A percentile compares a stretch with the other conserved stretches of the same genome.
These are phyloP conservation scores for Teleogryllus oceanicus DNA, from an alignment of 2,888 invertebrate genomes.

Conservation along the genomic window DNA sequence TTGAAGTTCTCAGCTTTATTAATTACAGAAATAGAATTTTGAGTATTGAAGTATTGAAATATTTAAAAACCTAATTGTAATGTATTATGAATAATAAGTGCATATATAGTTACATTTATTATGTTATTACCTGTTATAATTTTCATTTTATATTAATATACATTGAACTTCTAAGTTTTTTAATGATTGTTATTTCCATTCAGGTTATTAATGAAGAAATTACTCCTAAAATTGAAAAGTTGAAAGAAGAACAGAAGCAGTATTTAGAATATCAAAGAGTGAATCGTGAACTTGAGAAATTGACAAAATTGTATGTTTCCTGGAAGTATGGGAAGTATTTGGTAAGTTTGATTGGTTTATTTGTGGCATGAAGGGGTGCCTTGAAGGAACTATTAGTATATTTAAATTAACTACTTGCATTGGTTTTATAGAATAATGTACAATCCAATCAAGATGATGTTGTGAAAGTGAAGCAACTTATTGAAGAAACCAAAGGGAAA, in stretches of 20 bases:
- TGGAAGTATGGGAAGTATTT: slow-evolving; percentile 59
- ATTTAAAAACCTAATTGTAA: too few relatives aligned
- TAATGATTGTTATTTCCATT: background rate
- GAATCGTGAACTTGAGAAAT: slow-evolving; percentile 77
- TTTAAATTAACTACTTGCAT: too few relatives aligned
- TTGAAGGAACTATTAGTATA: too few relatives aligned
- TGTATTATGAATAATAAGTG: too few relatives aligned
- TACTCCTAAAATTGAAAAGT: slow-evolving; percentile 79
- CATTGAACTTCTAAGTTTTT: too few relatives aligned
- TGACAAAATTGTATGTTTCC: slow-evolving; percentile 68
- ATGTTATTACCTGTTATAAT: too few relatives aligned
- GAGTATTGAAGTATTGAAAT: too few relatives aligned
- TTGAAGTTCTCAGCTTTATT: too few relatives aligned
- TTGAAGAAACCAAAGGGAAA: slow-evolving; percentile 53
- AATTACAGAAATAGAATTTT: too few relatives aligned
- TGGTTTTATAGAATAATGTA: background rate
- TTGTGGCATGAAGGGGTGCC: too few relatives aligned
- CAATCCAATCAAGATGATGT: background rate
- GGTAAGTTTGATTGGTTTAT: slow-evolving; percentile 33
- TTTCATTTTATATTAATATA: too few relatives aligned
- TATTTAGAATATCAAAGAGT: slow-evolving; percentile 84
- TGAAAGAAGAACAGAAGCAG: slow-evolving; percentile 78
- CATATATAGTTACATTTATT: too few relatives aligned
- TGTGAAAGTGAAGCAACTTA: slow-evolving; percentile 47
- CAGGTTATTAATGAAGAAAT: slow-evolving; percentile 79